Evolutionary conservation across 2,888 invertebrate species (phyloP), one percentile per base, ranked within the genome.

Genomic region (Pseudococcus viburni): DNA sequence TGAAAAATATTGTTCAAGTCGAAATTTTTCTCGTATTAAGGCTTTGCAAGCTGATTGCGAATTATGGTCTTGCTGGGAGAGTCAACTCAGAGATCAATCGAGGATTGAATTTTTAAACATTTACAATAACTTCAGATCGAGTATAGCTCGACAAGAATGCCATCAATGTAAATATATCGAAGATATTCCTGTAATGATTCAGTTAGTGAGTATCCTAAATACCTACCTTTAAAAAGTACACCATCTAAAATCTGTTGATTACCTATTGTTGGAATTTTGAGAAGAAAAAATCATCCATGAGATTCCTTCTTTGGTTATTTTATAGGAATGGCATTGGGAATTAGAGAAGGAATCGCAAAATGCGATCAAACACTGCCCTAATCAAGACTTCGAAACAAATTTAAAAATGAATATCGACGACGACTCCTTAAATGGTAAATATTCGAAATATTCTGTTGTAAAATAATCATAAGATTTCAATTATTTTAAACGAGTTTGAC

Each of bases 1-100:
- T 33, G 26, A 3, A 3, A 2, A 33, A 55, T 55, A 55, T 12
- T 55, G 15, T 17, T 12, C 15, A 2, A 11, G 5, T 12, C 1
- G 12, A 1, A 42, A n/a, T 80, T 46, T 4, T 73, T 33, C 3
- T 33, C 26, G 15, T 73, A 6, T 3, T 33, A 55, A 85, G 85
- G 59, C 39, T 17, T 26, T 85, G 17, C n/a, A 4, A 11, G 33
- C 85, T 6, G 11, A 85, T 39, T 85, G 85, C 17, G 39, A 55
- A n/a, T 33, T n/a, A n/a, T 85, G 55, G 55, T 85, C 85, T 22
- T 85, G 85, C 59, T 85, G 85, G 85, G 85, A 85, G n/a, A 85
- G 85, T 59, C 85, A 85, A 12, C n/a, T 85, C 4, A 26, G 85
- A 39, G 85, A 85, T 33, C 3, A 8, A 3, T 64, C 64, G 2